Percentiles rank a stretch among this genome's conserved stretches.
Conservation (phyloP, 2,113 vertebrate species). For the Neodon shergylaensis region DNA sequence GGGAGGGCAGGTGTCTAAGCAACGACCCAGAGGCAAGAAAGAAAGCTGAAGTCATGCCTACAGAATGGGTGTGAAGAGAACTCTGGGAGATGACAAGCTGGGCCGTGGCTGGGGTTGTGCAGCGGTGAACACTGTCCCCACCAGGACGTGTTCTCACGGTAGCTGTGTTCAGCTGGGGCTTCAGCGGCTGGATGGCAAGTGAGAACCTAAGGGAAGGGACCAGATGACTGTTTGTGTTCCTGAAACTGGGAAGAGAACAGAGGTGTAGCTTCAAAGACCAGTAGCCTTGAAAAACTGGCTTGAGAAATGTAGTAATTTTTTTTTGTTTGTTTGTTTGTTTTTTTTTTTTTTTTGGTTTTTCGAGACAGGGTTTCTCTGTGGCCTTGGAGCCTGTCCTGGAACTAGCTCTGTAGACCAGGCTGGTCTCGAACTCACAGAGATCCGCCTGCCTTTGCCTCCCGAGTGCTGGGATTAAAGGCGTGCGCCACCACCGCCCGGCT, state of each 20-base stretch:
- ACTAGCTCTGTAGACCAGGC: too few species aligned
- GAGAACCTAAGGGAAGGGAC: neutral
- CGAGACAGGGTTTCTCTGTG: too few species aligned
- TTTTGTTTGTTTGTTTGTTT: too few species aligned
- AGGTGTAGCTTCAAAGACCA: neutral
- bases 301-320: constrained; percentile 15
- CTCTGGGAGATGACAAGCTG: neutral
- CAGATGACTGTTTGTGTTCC: neutral
- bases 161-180: neutral
- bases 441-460: too few species aligned
- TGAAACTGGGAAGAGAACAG: neutral
- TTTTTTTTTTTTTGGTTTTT: too few species aligned
- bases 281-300: neutral
- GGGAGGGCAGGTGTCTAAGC: neutral
- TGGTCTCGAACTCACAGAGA: too few species aligned
- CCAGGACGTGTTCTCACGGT: neutral
- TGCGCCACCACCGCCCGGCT: too few species aligned
- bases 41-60: neutral
- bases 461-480: too few species aligned
- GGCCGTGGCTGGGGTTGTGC: neutral
- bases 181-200: neutral
- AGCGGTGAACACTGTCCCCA: neutral
- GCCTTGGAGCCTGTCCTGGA: too few species aligned
- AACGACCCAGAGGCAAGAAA: neutral
- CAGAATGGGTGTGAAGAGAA: neutral